Evolutionary conservation across 2,113 vertebrate genomes (phyloP), one percentile per base, ranked within the genome.

Genomic region (Pantherophis guttatus): DNA sequence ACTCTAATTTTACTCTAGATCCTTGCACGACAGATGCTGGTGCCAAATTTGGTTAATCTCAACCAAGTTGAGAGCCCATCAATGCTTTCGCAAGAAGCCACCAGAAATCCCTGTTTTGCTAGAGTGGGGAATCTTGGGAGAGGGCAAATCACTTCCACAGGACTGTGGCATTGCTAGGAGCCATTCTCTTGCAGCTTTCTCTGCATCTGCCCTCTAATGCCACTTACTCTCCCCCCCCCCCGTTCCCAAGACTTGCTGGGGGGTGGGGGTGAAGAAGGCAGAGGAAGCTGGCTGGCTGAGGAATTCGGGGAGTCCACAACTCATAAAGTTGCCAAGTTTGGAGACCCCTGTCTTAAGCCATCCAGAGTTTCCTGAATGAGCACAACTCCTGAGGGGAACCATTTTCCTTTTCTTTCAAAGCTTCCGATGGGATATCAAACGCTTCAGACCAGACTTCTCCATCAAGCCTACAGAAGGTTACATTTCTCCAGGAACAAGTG

Each of bases 351-450:
- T 44, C 53, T 19, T 19, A 23, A 48, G 58, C 15, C 50, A 19
- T 24, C 6, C 12, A 21, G 8, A 48, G 33, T 24, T 17, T 44
- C 11, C 23, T 29, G 91, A 53, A 33, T 24, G 44, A 24, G n/a
- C 12, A 15, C 5, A 19, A 33, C 15, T 89, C 54, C 39, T 39
- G 70, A 81, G 70, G 33, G 33, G 33, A 81, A 81, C 2, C n/a
- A 87, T 87, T 81, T 81, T 39, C 92, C 29, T 17, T 52, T 91
- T 12, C 55, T 93, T 93, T 11, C 6, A 95, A 95, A 99, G 98
- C 92, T 99, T 99, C 95, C 96, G 97, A 24, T 99, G 99, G 99
- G 98, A 98, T 65, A 39, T 89, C 4, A 96, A 96, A 89, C 95
- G 90, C 87, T 98, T 98, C 87, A 95, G 97, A 89, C 97, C 98